These are phyloP conservation scores for Brevimyrus niger DNA, from an alignment of 2,113 vertebrate species.

Conservation along the genomic window DNA sequence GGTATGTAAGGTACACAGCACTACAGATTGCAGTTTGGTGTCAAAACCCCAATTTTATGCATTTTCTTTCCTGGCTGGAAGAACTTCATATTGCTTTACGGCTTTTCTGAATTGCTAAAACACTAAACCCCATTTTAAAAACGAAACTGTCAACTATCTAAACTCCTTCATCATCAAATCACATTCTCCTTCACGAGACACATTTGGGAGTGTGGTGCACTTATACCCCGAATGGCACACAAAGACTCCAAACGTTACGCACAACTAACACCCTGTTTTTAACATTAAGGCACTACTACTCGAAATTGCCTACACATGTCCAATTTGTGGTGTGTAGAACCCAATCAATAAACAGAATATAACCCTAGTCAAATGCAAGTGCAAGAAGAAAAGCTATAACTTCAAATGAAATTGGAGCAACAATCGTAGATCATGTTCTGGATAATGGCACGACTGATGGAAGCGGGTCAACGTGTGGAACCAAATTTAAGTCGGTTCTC, in stretches of 20 bases:
- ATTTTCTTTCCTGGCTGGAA: not conserved
- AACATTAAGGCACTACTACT: not conserved
- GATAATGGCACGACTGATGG: not conserved
- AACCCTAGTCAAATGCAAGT: not conserved
- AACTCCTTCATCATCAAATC: not conserved
- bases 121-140: not conserved
- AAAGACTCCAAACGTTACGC: not conserved
- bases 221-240: not conserved
- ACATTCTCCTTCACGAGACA: not conserved
- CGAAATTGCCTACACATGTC: not conserved
- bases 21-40: not conserved
- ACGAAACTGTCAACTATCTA: not conserved
- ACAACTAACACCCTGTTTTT: not conserved
- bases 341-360: not conserved
- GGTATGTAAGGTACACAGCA: not conserved
- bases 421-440: not conserved
- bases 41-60: not conserved
- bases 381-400: not conserved
- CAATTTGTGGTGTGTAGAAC: not conserved
- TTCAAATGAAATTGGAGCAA: not conserved
- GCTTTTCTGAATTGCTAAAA: not conserved
- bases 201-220: not conserved
- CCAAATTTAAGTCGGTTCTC: not conserved
- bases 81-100: not conserved
- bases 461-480: not conserved